These are phyloP conservation scores for Sebastiscus tertius DNA, from an alignment of 2,797 vertebrate genomes.

Conservation along the genomic window DNA sequence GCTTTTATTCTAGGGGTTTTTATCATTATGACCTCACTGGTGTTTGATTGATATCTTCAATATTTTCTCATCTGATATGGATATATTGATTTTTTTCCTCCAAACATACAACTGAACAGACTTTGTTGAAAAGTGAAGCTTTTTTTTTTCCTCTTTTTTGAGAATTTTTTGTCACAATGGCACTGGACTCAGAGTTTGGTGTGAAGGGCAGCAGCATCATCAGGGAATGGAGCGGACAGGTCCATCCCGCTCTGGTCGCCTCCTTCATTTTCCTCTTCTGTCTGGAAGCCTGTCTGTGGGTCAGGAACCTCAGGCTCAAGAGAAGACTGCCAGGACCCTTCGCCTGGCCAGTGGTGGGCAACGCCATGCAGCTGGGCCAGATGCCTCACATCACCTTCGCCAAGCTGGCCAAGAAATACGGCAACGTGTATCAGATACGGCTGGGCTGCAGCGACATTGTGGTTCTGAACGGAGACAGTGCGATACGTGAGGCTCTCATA, in stretches of 20 bases:
- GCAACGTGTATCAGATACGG: slow-evolving; percentile 87
- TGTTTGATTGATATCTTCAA: slow-evolving; percentile 26
- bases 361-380: slow-evolving; percentile 88
- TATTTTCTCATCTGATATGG: slow-evolving; percentile 43
- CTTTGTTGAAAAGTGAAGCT: slow-evolving; percentile 4
- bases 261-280: slow-evolving; percentile 83
- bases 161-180: slow-evolving; percentile 60
- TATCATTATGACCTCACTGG: slow-evolving; percentile 19
- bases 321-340: slow-evolving; percentile 86
- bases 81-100: slow-evolving; percentile 23
- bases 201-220: slow-evolving; percentile 78
- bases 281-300: slow-evolving; percentile 80
- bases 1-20: slow-evolving; percentile 1
- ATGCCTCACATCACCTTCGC: slow-evolving; percentile 87
- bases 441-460: slow-evolving; percentile 84
- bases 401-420: slow-evolving; percentile 83
- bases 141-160: slow-evolving; percentile 6
- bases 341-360: slow-evolving; percentile 89
- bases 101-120: slow-evolving; percentile 23
- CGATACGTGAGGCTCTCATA: slow-evolving; percentile 86
- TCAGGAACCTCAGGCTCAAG: slow-evolving; percentile 73
- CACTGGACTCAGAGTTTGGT: slow-evolving; percentile 74
- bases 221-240: slow-evolving; percentile 81
- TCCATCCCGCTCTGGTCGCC: slow-evolving; percentile 83
- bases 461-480: slow-evolving; percentile 84